Conservation (phyloP, 2,113 vertebrate species). For the Chlamydotis undulata region DNA sequence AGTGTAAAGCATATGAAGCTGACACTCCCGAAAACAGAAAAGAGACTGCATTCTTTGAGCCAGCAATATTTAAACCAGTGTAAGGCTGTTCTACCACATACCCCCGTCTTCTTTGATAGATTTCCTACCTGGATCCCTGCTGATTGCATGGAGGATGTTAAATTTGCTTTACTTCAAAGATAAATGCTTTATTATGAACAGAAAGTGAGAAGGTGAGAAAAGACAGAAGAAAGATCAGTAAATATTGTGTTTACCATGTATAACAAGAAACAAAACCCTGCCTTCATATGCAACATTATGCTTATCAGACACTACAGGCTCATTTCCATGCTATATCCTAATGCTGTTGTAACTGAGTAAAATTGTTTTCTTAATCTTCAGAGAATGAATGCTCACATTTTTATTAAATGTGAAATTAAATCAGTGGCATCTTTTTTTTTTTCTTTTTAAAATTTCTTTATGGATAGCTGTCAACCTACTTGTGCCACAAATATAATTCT, state of each 20-base stretch:
- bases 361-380: neutral
- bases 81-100: neutral
- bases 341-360: neutral
- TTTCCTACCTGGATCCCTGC: neutral
- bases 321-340: neutral
- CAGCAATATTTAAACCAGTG: neutral
- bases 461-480: neutral
- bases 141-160: neutral
- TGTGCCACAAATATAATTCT: neutral
- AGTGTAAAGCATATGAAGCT: neutral
- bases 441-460: neutral
- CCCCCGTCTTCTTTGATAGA: neutral
- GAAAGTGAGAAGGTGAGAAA: neutral
- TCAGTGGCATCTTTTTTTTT: neutral
- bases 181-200: neutral
- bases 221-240: neutral
- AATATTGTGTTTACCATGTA: neutral
- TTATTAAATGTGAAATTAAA: neutral
- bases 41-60: neutral
- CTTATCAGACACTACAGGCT: neutral
- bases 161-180: neutral
- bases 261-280: neutral
- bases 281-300: neutral
- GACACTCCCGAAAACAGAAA: neutral
- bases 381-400: neutral